phyloP scores from a whole-genome alignment of 2,113 vertebrate genomes.

The Loxodonta africana region DNA sequence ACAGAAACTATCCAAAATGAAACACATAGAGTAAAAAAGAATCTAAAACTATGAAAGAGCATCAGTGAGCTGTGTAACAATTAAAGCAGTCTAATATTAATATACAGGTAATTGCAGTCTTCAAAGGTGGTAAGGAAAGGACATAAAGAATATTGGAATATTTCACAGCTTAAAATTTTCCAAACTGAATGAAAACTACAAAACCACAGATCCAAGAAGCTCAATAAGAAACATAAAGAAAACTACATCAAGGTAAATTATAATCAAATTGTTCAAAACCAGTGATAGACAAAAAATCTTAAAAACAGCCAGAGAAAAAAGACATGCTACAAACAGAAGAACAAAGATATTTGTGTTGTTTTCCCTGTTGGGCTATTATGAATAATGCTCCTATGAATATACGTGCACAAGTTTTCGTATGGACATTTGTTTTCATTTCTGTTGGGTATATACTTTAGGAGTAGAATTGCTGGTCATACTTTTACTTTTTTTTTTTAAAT shows the following conservation, averaged over 20 bases:
- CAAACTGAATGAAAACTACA: constrained; percentile 18
- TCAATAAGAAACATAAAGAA: constrained; percentile 15
- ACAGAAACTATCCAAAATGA: constrained; percentile 19
- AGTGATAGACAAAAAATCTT: too few species aligned
- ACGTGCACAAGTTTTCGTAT: too few species aligned
- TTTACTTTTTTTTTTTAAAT: too few species aligned
- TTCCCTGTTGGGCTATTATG: too few species aligned
- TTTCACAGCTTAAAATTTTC: constrained; percentile 8
- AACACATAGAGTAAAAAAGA: not conserved
- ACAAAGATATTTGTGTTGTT: not conserved
- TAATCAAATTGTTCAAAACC: too few species aligned
- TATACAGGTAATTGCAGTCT: not conserved
- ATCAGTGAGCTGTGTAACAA: not conserved
- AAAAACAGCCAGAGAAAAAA: too few species aligned
- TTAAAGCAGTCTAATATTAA: constrained; percentile 27
- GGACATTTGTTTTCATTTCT: too few species aligned
- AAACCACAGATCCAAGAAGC: not conserved
- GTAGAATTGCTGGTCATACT: too few species aligned
- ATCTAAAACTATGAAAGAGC: not conserved
- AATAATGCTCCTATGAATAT: too few species aligned
- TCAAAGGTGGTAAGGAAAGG: not conserved
- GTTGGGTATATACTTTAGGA: too few species aligned
- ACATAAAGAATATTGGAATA: constrained; percentile 22
- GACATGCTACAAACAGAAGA: too few species aligned
- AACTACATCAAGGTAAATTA: too few species aligned